Conservation (phyloP, 2,113 vertebrate genomes). For the Stegastes partitus region DNA sequence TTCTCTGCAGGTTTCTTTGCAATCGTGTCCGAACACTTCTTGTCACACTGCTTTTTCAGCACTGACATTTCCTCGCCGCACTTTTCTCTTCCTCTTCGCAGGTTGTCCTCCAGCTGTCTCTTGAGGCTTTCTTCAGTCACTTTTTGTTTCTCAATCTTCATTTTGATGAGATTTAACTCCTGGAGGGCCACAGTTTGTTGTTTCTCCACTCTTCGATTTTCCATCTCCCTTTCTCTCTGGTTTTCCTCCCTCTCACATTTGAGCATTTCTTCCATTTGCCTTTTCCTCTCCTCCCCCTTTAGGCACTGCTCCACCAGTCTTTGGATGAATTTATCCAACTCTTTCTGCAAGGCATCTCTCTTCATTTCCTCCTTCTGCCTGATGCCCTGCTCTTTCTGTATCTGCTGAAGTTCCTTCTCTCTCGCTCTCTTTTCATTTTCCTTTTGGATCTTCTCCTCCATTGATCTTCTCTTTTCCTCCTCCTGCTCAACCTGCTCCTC, state of each 20-base stretch:
- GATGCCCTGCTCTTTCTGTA: conserved; percentile 56
- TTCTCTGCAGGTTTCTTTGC: neutral
- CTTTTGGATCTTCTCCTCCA: conserved; percentile 49
- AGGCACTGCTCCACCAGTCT: conserved; percentile 46
- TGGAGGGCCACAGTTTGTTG: conserved; percentile 29
- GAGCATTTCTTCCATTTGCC: conserved; percentile 43
- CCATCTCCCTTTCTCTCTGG: conserved; percentile 51
- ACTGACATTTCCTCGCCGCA: conserved; percentile 3
- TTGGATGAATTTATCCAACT: conserved; percentile 54
- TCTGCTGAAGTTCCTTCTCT: conserved; percentile 45
- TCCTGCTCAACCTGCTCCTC: conserved; percentile 52
- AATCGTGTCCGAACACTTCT: neutral
- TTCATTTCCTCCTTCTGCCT: conserved; percentile 51
- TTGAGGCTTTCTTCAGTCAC: conserved; percentile 29
- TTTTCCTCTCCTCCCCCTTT: conserved; percentile 51
- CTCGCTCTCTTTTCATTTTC: conserved; percentile 48
- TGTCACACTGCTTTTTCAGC: conserved; percentile 23
- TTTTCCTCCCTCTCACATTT: conserved; percentile 48
- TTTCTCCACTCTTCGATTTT: conserved; percentile 58
- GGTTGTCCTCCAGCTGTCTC: conserved; percentile 41
- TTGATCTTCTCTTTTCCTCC: conserved; percentile 26
- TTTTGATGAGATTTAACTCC: conserved; percentile 49
- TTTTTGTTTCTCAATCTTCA: conserved; percentile 53
- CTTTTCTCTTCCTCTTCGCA: conserved; percentile 16
- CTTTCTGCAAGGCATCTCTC: conserved; percentile 53